Base-by-base conservation (phyloP, 2,888 invertebrate species). In the Idaea biselata region DNA sequence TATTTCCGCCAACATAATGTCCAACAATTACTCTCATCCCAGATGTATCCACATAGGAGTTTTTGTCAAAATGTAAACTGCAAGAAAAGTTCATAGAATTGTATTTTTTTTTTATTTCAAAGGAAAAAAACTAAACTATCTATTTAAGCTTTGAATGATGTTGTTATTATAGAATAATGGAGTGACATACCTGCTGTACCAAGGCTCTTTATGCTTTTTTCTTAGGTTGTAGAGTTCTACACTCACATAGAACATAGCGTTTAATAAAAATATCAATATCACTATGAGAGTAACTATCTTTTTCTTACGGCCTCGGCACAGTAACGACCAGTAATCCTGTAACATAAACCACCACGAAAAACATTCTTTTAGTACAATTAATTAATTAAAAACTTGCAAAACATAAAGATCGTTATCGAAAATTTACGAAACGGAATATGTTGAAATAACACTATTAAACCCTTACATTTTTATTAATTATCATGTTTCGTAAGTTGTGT, bases 21-120 rank as follows among this genome's bases (percentile, higher is more conserved):
- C 97, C 98, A 25, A 98, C 96, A 60, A 98, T 95, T 6, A 97
- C 96, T 80, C 95, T 95, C 84, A 97, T 95, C n/a, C 96, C 96
- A 80, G 93, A 93, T 62, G 93, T 93, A 83, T 96, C 96, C 25
- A 95, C 93, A 83, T 96, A 96, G 71, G 96, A 95, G 73, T 94
- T 93, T 80, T 95, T 95, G 77, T 94, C 93, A 71, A 91, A 94
- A 68, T 89, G 85, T 66, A 94, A 81, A 72, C 95, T 95, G 75
- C 44, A 83, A 86, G 65, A 65, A 66, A 63, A 33, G 14, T 58
- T 18, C 18, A 31, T 60, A 58, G 67, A 69, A 31, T 58, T 60
- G 58, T 63, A 16, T 31, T 54, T 25, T 14, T 18, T 55, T 25
- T 5, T 60, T 54, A 16, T 53, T 33, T 55, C 33, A 18, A 33